These are phyloP conservation scores for Sebastes itinus DNA, from an alignment of 2,797 vertebrate species.

Conservation along the genomic window DNA sequence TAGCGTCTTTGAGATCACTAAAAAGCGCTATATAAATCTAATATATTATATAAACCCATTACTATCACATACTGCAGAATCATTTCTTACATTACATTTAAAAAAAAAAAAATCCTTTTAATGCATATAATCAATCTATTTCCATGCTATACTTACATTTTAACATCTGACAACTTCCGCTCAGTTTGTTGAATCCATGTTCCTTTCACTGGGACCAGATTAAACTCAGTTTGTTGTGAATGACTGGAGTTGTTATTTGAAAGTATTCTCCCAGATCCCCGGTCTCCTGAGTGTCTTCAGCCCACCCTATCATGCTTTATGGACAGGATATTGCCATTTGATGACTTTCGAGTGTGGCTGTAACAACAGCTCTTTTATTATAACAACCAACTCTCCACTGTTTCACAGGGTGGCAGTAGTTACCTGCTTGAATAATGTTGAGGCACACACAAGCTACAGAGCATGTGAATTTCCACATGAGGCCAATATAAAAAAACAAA, in stretches of 20 bases:
- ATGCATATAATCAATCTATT: not conserved
- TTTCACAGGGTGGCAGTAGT: not conserved
- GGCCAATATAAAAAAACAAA: not conserved
- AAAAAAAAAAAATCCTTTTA: not conserved
- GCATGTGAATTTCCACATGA: not conserved
- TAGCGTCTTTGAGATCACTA: too few species aligned
- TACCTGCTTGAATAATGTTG: not conserved
- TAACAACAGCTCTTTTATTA: not conserved
- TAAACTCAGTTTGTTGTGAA: conserved; percentile 64
- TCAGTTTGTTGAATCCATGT: conserved; percentile 73
- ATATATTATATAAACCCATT: not conserved
- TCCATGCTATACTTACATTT: conserved; percentile 78
- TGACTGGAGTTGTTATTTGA: not conserved
- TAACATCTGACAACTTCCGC: conserved; percentile 76
- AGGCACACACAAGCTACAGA: not conserved
- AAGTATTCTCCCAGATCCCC: conserved; percentile 10
- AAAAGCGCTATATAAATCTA: too few species aligned
- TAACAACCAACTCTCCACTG: not conserved
- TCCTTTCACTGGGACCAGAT: conserved; percentile 73
- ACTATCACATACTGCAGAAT: not conserved
- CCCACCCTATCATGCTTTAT: not conserved
- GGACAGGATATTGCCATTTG: not conserved
- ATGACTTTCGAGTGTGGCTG: not conserved
- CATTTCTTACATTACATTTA: not conserved
- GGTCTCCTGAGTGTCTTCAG: not conserved